Base-by-base conservation (phyloP, 2,113 vertebrate species). In the Phylloscopus trochiloides region DNA sequence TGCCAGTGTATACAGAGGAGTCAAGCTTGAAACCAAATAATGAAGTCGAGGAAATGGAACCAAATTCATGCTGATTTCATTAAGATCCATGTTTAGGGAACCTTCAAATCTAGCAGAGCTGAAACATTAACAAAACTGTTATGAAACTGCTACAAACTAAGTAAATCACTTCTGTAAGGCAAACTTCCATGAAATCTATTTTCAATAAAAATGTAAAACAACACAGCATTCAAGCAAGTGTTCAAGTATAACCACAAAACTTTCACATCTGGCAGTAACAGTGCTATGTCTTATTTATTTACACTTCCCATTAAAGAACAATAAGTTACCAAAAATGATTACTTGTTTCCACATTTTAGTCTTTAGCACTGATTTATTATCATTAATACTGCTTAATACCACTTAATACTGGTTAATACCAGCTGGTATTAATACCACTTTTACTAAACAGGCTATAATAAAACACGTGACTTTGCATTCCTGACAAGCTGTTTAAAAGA, bases 81-180 rank as follows among this genome's bases (percentile, higher is more conserved):
- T 99, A 94, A 99, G 98, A 96, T 99, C 99, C 99, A 99, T 99
- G 95, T 99, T 99, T 91, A 99, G 98, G 14, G 99, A 99, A 20
- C 99, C 99, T 87, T 99, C 99, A 97, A 99, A 99, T 40, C 99
- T 98, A 13, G 99, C 97, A 21, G 99, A 99, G 94, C 99, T 99
- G 95, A 91, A 97, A 97, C 80, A 92, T 73, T 34, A 87, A 94
- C 12, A 88, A 88, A 76, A 62, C 26, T 48, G 50, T 38, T 80
- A 86, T 19, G 28, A 86, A 90, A 48, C 7, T 73, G 22, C 38
- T 72, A 81, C 20, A 86, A 92, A 66, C 9, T 19, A 65, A 54
- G 38, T 47, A 86, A 90, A 85, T 62, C 6, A 80, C 14, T 88
- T 90, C 29, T 59, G 12, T 75, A 58, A 40, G 2, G 29, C 57